phyloP scores from a whole-genome alignment of 2,113 vertebrate genomes.

The Gopherus flavomarginatus region DNA sequence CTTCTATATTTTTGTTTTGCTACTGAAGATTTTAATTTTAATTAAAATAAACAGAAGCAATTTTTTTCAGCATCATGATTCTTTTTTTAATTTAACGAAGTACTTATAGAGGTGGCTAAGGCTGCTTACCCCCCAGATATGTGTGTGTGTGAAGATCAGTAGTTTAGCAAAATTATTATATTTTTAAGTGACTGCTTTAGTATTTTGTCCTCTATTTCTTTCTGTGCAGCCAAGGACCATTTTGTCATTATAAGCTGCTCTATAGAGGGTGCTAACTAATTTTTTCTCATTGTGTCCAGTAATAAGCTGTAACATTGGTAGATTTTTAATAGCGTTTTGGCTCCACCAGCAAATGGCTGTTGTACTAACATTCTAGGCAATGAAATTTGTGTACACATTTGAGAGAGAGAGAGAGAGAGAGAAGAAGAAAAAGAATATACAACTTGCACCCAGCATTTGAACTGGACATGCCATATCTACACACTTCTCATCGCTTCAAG shows the following conservation, averaged over 20 bases:
- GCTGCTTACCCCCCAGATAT: background rate
- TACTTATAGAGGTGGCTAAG: background rate
- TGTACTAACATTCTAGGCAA: background rate
- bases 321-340: background rate
- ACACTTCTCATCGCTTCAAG: background rate
- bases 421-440: background rate
- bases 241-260: background rate
- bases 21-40: background rate
- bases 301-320: background rate
- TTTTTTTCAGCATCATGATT: background rate
- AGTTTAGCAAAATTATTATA: background rate
- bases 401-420: background rate
- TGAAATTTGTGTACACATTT: background rate
- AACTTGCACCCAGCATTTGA: background rate
- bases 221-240: background rate
- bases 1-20: background rate
- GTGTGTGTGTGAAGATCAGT: background rate
- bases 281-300: background rate
- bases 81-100: slow-evolving; percentile 16
- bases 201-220: background rate
- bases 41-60: background rate
- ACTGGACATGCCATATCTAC: background rate
- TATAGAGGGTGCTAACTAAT: background rate
- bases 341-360: background rate
- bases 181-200: background rate